Evolutionary conservation across 2,797 vertebrate genomes (phyloP).

Genomic region (Sebastiscus tertius): DNA sequence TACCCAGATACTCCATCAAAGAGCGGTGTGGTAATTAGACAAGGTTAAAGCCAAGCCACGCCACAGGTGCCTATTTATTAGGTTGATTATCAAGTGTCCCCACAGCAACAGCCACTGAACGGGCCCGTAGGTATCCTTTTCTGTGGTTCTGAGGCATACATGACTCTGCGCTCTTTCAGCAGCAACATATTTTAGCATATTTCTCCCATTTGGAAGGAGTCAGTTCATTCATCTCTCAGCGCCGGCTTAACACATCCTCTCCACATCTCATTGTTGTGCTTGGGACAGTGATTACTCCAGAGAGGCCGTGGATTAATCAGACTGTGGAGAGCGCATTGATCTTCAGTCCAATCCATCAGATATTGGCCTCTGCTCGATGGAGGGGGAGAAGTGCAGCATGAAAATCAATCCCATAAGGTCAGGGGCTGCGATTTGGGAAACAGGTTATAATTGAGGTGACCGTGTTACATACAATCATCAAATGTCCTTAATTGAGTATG

Average conservation of each 20-base stretch:
- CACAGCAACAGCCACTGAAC: constrained; percentile 23
- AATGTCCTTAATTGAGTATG: background rate
- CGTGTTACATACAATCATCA: constrained; percentile 6
- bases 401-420: constrained; percentile 62
- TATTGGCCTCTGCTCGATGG: constrained; percentile 57
- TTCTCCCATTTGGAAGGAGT: constrained; percentile 32
- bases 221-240: constrained; percentile 38
- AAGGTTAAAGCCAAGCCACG: constrained; percentile 61
- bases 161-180: constrained; percentile 6
- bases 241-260: constrained; percentile 27
- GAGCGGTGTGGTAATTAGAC: constrained; percentile 65
- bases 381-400: constrained; percentile 25
- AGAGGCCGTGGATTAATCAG: constrained; percentile 68
- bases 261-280: constrained; percentile 48
- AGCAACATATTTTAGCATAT: constrained; percentile 27
- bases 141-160: background rate
- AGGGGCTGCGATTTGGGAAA: constrained; percentile 46
- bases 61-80: constrained; percentile 62
- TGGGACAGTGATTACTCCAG: constrained; percentile 66
- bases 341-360: constrained; percentile 66
- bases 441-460: constrained; percentile 42
- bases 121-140: background rate
- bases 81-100: constrained; percentile 48
- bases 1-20: constrained; percentile 67
- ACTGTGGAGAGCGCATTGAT: constrained; percentile 63